Evolutionary conservation across 2,797 vertebrate species (phyloP), one percentile per base, ranked within the genome.

Genomic region (Lateolabrax maculatus): DNA sequence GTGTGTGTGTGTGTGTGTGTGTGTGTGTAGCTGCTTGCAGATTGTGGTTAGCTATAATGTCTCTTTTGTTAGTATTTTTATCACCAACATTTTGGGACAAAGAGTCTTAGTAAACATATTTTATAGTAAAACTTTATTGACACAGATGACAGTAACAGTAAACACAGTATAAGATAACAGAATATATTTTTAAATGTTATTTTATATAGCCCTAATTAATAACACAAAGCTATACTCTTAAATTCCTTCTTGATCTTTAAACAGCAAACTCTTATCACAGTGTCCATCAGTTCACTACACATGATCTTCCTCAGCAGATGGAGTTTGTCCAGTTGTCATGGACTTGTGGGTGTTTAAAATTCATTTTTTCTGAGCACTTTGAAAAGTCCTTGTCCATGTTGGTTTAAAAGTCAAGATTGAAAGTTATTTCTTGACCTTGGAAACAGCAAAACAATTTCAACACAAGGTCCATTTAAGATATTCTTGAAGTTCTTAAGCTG

Each of bases 1-100:
- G 73, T 58, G 63, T 66, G 43, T 55, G 34, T 60, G 57, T 41
- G 49, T 60, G 21, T n/a, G 39, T 34, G 8, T 52, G 5, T 67
- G 21, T 66, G 31, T 19, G 36, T 53, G 53, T 13, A 66, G 43
- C 31, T 46, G 58, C 53, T 63, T 63, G 29, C 19, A 51, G 56
- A 31, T 51, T 9, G 44, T 5, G 18, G 63, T 41, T 41, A 19
- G 6, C 3, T 31, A 37, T n/a, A 23, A 49, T 19, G 9, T 49
- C 37, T 53, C 18, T 19, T 7, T 34, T 67, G 25, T 67, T 43
- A 2, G 27, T 10, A 11, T 61, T 68, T 46, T 5, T 9, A 15
- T 44, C 36, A 12, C 19, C 19, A 21, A 34, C 31, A 49, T 15
- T 60, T 37, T 37, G 11, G 7, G 44, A 21, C 43, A 9, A 27